phyloP scores from a whole-genome alignment of 2,888 invertebrate genomes.

The Carabus problematicus region DNA sequence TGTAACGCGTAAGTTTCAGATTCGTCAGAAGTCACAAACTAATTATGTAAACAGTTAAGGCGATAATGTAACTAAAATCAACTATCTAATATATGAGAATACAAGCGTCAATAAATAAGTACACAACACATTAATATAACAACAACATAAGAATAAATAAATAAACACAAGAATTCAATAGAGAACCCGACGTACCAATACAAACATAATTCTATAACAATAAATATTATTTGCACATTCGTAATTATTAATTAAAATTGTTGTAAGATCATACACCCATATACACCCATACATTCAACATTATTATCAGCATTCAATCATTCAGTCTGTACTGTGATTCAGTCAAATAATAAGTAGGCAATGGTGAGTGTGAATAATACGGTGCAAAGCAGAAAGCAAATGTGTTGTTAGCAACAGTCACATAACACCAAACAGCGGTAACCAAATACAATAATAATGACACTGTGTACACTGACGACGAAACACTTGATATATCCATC shows the following conservation, averaged over 20 bases:
- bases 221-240: slow-evolving; percentile 24
- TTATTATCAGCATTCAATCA: neutral
- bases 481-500: neutral
- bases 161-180: too few species aligned
- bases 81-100: too few species aligned
- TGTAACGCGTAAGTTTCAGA: too few species aligned
- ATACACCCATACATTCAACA: too few species aligned
- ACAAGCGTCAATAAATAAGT: too few species aligned
- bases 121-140: neutral
- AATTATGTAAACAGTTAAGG: too few species aligned
- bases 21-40: too few species aligned
- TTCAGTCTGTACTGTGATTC: slow-evolving; percentile 3
- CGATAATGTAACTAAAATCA: too few species aligned
- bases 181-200: slow-evolving; percentile 23
- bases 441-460: slow-evolving; percentile 19
- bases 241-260: too few species aligned
- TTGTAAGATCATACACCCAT: too few species aligned
- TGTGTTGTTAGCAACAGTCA: slow-evolving; percentile 19
- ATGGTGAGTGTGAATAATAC: too few species aligned
- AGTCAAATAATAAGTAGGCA: slow-evolving; percentile 18
- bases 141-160: slow-evolving; percentile 11
- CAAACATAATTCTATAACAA: slow-evolving; percentile 10
- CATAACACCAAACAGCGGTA: neutral
- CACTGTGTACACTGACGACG: slow-evolving; percentile 41
- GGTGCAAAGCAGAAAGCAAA: slow-evolving; percentile 17